Evolutionary conservation across 2,797 vertebrate genomes (phyloP).

Genomic region (Pangasius mekongensis): DNA sequence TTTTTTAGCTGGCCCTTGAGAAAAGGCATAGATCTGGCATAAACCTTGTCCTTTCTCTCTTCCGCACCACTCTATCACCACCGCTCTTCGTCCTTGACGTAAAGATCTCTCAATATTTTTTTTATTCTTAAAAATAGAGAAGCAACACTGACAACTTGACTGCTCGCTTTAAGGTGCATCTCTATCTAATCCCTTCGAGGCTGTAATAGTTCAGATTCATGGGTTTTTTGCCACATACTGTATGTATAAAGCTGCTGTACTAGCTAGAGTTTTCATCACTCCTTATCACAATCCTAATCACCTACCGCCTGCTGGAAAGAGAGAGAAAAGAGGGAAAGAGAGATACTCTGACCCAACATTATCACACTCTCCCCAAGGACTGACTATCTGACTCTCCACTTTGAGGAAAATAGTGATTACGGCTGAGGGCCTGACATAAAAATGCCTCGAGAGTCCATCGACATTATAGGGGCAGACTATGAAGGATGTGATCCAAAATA

Average conservation of each 20-base stretch:
- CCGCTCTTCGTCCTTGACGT: neutral
- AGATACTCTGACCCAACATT: constrained; percentile 44
- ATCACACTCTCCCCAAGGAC: constrained; percentile 34
- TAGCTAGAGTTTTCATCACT: constrained; percentile 5
- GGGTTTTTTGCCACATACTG: constrained; percentile 17
- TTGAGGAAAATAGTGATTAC: constrained; percentile 18
- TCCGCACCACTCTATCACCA: neutral
- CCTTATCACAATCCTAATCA: constrained; percentile 37
- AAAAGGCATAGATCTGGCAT: constrained; percentile 4
- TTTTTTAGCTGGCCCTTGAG: constrained; percentile 22
- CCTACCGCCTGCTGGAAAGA: constrained; percentile 18
- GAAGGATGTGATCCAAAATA: constrained; percentile 29
- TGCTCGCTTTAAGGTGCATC: constrained; percentile 36
- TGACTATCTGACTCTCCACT: constrained; percentile 21
- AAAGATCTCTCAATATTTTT: neutral
- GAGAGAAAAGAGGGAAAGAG: constrained; percentile 9
- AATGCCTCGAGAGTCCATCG: constrained; percentile 1
- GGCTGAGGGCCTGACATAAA: neutral
- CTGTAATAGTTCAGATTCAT: constrained; percentile 44
- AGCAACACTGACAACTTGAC: neutral
- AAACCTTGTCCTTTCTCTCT: neutral
- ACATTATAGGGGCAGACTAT: constrained; percentile 46
- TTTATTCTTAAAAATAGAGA: constrained; percentile 1
- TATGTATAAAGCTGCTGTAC: neutral
- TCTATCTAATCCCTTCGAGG: constrained; percentile 46